Evolutionary conservation across 2,113 vertebrate genomes (phyloP).

Genomic region (Centrocercus urophasianus): DNA sequence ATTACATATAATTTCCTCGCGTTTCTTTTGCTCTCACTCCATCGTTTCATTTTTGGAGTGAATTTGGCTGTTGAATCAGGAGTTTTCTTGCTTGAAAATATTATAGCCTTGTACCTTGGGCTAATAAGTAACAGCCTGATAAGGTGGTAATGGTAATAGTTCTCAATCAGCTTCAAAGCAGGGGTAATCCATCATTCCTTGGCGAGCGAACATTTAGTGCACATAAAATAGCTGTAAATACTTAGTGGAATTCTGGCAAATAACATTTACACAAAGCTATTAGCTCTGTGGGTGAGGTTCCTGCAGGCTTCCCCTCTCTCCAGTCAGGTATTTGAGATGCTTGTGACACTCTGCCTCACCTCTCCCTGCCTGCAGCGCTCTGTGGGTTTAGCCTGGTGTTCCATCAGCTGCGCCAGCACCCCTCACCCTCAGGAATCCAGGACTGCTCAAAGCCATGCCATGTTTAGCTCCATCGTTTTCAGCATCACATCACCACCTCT

Average conservation of each 20-base stretch:
- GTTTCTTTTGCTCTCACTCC: background rate
- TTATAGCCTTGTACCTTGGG: constrained; percentile 16
- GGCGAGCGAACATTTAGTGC: background rate
- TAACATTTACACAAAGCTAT: background rate
- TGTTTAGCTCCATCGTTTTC: background rate
- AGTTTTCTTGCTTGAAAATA: background rate
- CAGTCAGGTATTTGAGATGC: rapidly evolving
- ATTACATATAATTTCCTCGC: background rate
- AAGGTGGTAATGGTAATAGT: constrained; percentile 9
- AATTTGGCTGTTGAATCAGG: background rate
- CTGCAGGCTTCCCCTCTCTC: background rate
- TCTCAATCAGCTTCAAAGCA: constrained; percentile 26
- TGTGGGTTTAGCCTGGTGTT: background rate
- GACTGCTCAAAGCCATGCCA: background rate
- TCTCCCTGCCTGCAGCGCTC: rapidly evolving
- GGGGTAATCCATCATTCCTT: background rate
- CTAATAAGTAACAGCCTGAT: constrained; percentile 10
- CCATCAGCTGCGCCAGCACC: background rate
- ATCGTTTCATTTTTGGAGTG: background rate
- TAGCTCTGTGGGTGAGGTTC: background rate
- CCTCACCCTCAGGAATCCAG: rapidly evolving
- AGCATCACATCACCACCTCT: background rate
- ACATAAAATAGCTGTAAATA: constrained; percentile 4
- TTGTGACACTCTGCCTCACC: background rate
- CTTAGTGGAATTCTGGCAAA: background rate